Base-by-base conservation (phyloP, 2,888 invertebrate genomes). In the Drosophila niveifrons region DNA sequence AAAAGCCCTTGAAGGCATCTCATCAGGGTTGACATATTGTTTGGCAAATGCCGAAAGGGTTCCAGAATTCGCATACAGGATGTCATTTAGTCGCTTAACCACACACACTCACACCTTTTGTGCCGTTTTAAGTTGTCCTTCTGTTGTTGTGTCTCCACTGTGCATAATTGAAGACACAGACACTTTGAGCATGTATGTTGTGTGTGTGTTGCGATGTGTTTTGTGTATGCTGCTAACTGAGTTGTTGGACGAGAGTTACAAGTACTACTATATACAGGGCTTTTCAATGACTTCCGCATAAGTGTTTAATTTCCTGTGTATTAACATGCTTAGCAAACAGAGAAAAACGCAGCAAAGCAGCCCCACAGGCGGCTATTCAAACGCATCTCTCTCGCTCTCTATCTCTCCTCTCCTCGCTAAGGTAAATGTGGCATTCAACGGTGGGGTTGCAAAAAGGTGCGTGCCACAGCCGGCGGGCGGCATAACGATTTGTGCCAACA, bases 401-500 rank as follows among this genome's bases (percentile, higher is more conserved):
- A 4, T 23, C 44, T 4, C 6, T 18, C 8, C n/a, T 31, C n/a
- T 10, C n/a, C 28, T 13, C 8, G 11, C 46, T 23, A 3, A n/a
- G 28, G 29, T 13, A 6, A 2, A n/a, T 44, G 31, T 3, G 29
- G 31, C 55, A 50, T 34, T 36, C 47, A 34, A 13, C 51, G 17
- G 50, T 8, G 59, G 55, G 80, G 83, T 68, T 68, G 56, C 48
- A 44, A 67, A 87, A 84, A 84, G 84, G 86, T 82, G 85, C 79
- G 75, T 84, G 71, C 50, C 68, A 39, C 56, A 8, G 41, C 53
- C 80, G 69, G 43, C 55, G 52, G 72, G 75, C 62, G 71, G 75
- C 75, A 72, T 81, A 83, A 81, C 84, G 80, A 87, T 89, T 88
- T 90, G 81, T 90, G 84, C 81, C 89, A 84, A 89, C 88, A 88